phyloP scores from a whole-genome alignment of 2,797 vertebrate genomes.

The Babyrousa celebensis region DNA sequence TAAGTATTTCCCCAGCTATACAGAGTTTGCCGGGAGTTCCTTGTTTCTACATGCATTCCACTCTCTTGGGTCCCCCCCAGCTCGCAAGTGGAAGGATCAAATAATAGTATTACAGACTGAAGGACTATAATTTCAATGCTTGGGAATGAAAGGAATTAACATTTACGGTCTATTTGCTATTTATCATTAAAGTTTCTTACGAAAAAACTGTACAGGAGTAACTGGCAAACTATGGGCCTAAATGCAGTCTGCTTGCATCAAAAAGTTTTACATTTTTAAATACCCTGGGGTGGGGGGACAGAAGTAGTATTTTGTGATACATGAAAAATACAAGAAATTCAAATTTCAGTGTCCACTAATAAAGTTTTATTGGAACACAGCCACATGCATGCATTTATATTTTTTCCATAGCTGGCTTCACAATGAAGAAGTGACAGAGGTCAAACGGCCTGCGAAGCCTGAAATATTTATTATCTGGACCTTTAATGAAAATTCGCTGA shows the following conservation, averaged over 20 bases:
- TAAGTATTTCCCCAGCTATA: constrained; percentile 35
- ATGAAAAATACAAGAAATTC: background rate
- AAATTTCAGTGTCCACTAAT: background rate
- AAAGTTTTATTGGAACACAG: background rate
- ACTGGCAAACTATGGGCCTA: background rate
- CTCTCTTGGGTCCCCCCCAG: constrained; percentile 6
- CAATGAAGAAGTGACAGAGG: background rate
- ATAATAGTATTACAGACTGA: constrained; percentile 27
- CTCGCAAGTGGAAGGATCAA: constrained; percentile 42
- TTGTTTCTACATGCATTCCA: background rate
- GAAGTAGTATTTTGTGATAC: background rate
- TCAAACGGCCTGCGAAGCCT: background rate
- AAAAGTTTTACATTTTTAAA: constrained; percentile 52
- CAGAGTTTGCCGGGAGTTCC: background rate
- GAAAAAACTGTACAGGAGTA: background rate
- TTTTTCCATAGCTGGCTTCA: background rate
- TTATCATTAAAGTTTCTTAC: constrained; percentile 54
- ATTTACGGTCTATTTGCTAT: background rate
- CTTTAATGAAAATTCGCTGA: background rate
- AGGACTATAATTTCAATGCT: background rate
- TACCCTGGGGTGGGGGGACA: background rate
- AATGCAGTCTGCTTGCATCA: background rate
- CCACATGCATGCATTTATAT: background rate
- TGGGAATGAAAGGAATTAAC: constrained; percentile 32
- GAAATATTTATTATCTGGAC: background rate